Conservation (phyloP, 2,797 vertebrate species). For the Rhincodon typus region DNA sequence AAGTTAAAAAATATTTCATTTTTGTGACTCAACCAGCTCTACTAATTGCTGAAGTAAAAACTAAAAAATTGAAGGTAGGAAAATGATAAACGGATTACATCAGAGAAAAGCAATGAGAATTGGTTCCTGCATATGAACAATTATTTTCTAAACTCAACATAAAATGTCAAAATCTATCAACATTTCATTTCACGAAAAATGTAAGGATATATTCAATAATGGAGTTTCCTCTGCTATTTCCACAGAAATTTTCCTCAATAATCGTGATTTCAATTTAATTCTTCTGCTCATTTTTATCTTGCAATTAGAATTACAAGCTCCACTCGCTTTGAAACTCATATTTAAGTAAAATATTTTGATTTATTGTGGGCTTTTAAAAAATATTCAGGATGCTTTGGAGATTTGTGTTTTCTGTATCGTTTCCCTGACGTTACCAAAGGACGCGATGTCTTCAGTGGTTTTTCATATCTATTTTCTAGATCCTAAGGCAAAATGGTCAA, state of each 20-base stretch:
- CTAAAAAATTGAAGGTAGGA: neutral
- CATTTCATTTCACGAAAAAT: neutral
- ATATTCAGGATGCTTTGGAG: neutral
- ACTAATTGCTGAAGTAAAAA: neutral
- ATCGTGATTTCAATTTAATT: neutral
- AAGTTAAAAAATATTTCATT: neutral
- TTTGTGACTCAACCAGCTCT: neutral
- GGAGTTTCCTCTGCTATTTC: neutral
- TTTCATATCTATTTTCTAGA: neutral
- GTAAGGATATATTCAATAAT: neutral
- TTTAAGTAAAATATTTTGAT: neutral
- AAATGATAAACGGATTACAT: neutral
- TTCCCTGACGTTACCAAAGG: neutral
- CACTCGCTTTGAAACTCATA: neutral
- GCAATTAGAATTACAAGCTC: neutral
- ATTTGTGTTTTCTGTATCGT: neutral
- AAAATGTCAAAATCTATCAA: neutral
- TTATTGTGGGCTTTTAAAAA: neutral
- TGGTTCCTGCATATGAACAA: neutral
- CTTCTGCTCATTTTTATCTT: neutral
- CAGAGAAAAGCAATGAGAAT: neutral
- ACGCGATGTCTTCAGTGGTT: neutral
- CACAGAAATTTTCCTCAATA: neutral
- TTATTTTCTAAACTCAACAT: neutral
- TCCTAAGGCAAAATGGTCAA: too few species aligned